Base-by-base conservation (phyloP, 1,140 invertebrate genomes). In the Trypoxylus dichotomus region DNA sequence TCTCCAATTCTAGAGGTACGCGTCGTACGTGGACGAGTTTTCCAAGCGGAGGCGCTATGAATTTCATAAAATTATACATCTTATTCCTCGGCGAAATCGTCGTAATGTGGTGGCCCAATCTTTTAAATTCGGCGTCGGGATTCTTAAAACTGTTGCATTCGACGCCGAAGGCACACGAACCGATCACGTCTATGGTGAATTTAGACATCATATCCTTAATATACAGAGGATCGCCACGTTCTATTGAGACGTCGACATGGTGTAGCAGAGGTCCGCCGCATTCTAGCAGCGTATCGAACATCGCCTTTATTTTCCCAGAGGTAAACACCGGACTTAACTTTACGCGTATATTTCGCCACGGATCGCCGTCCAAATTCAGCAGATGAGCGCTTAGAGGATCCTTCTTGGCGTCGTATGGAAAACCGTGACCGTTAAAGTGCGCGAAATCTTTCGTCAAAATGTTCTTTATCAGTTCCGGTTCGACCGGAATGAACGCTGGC, bases 131-230 rank as follows among this genome's bases (percentile, higher is more conserved):
- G 42, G 87, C 85, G 21, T 86, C 77, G 0, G 84, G 79, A 77
- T 85, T 77, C 24, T 81, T 81, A 73, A 90, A 83, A 5, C 86
- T 86, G 76, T 89, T 85, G 7, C 85, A 86, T 27, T 89, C 84
- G 0, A 89, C 80, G 19, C 89, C 89, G 80, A 90, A 89, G n/a
- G 86, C 87, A 78, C 87, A 88, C 0, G 86, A 85, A 13, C 85
- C 85, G 6, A 90, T 89, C 10, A 90, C 86, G 79, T 91, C 90
- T 8, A 87, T 89, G 0, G 88, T 87, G 76, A 88, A 90, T 60
- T 86, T 85, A 1, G 85, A 86, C 63, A 89, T 80, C 0, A 7
- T 7, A 27, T 71, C 63, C 13, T 74, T 32, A 25, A 74, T 21
- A 42, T 74, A 10, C 8, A 74, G 10, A 15, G 19, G 15, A 37